phyloP scores from a whole-genome alignment of 2,797 vertebrate species.

The Manis crassicaudata region DNA sequence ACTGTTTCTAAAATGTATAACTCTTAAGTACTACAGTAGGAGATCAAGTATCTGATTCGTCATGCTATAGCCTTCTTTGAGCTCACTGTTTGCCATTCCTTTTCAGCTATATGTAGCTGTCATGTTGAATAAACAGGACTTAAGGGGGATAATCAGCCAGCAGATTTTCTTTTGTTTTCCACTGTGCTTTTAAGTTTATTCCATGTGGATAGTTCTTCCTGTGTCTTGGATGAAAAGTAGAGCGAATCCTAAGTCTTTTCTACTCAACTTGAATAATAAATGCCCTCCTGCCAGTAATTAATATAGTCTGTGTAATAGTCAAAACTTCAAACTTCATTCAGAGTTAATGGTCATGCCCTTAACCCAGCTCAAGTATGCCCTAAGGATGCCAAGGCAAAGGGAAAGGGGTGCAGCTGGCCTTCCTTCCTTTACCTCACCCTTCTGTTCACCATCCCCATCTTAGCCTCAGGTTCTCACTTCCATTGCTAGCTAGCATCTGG shows the following conservation, averaged over 20 bases:
- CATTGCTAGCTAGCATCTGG: too few species aligned
- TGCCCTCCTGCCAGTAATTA: background rate
- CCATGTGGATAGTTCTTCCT: background rate
- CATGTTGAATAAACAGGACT: background rate
- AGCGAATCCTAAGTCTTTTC: background rate
- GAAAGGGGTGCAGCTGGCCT: too few species aligned
- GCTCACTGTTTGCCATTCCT: background rate
- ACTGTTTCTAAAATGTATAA: background rate
- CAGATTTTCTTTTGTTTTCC: background rate
- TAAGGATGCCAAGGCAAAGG: background rate
- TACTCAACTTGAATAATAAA: background rate
- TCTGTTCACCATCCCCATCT: background rate
- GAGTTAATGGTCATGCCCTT: background rate
- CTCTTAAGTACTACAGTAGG: background rate
- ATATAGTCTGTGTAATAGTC: background rate
- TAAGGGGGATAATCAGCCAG: background rate
- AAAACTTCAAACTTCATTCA: background rate
- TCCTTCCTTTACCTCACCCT: background rate
- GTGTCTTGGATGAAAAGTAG: background rate
- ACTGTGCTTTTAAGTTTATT: conserved; percentile 24
- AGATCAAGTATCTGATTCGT: background rate
- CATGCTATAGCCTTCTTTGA: background rate
- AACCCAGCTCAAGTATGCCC: background rate
- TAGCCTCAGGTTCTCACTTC: background rate
- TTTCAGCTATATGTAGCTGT: background rate